Conservation (phyloP, 2,113 vertebrate genomes). For the Centropus bengalensis region DNA sequence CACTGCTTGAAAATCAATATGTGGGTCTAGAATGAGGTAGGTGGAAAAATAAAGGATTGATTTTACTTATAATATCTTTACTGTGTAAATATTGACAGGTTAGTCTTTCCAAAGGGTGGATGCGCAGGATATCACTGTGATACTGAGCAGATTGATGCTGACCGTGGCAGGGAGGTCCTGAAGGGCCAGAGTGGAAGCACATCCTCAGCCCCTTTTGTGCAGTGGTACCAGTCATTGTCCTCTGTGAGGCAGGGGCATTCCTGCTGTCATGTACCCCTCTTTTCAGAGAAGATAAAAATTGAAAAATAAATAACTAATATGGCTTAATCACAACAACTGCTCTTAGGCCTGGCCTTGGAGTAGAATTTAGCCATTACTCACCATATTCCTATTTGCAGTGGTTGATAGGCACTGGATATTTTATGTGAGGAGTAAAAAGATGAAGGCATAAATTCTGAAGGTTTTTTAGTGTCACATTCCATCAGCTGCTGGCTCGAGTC, state of each 20-base stretch:
- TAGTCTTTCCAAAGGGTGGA: not conserved
- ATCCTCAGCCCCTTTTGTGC: not conserved
- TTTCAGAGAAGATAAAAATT: not conserved
- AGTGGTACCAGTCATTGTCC: not conserved
- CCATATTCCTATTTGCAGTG: not conserved
- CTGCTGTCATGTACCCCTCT: not conserved
- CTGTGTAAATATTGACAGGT: not conserved
- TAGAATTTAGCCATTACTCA: not conserved
- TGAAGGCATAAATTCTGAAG: not conserved
- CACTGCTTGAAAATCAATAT: not conserved
- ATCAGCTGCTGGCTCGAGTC: not conserved
- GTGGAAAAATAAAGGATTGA: not conserved
- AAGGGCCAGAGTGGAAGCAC: not conserved
- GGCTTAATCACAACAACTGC: not conserved
- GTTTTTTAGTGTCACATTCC: not conserved
- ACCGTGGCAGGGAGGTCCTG: not conserved
- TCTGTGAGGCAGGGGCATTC: not conserved
- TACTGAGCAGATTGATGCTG: not conserved
- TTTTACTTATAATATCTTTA: not conserved
- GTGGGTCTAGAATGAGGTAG: not conserved
- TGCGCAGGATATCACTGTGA: not conserved
- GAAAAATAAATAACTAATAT: not conserved
- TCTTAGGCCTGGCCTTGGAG: not conserved
- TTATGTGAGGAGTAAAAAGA: not conserved
- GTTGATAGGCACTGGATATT: not conserved